Evolutionary conservation across 2,888 invertebrate species (phyloP).

Genomic region (Dugesia japonica): DNA sequence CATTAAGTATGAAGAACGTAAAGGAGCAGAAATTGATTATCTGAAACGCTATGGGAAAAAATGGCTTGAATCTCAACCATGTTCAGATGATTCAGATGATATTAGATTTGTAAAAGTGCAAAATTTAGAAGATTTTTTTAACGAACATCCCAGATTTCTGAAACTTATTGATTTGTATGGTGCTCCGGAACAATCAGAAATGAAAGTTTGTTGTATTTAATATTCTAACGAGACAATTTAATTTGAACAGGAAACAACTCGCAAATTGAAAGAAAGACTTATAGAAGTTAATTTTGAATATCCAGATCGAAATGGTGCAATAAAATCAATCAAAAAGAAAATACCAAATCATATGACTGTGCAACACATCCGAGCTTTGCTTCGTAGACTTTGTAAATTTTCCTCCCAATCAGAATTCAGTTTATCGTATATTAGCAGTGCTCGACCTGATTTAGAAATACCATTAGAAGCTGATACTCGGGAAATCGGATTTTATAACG

Average conservation of each 20-base stretch:
- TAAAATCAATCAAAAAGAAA: not conserved
- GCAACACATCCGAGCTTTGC: constrained; percentile 22
- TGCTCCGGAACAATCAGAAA: constrained; percentile 61
- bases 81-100: constrained; percentile 45
- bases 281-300: constrained; percentile 17
- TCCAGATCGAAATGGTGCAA: not conserved
- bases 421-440: constrained; percentile 21
- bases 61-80: constrained; percentile 45
- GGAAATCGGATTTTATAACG: constrained; percentile 33
- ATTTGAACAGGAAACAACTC: not conserved
- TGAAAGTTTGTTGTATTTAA: constrained; percentile 45
- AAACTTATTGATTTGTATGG: constrained; percentile 63
- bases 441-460: constrained; percentile 32
- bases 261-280: not conserved
- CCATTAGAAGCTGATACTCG: constrained; percentile 35
- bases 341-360: constrained; percentile 32
- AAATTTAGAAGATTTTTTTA: constrained; percentile 51
- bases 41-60: constrained; percentile 60
- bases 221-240: not conserved
- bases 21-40: constrained; percentile 77
- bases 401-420: not conserved
- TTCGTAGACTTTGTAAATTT: constrained; percentile 17
- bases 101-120: constrained; percentile 39
- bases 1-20: constrained; percentile 58
- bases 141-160: constrained; percentile 62